Base-by-base conservation (phyloP, 2,888 invertebrate species). In the Morpho achilles region DNA sequence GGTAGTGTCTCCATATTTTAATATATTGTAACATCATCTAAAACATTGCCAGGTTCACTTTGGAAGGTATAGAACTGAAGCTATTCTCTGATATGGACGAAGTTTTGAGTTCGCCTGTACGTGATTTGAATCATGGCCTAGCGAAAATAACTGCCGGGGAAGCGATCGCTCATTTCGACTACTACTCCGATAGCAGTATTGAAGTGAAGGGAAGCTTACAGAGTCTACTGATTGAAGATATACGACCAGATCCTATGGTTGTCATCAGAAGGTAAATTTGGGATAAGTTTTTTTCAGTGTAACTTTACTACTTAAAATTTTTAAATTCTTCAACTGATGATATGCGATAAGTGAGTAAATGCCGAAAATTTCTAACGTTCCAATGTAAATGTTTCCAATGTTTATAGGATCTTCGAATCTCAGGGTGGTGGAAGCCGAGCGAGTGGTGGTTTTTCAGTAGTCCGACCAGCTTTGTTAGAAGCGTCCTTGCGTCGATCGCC, bases 31-130 rank as follows among this genome's bases (percentile, higher is more conserved):
- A 8, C 9, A 43, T 9, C 45, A 10, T 9, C 42, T 42, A 4
- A 8, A 41, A 7, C 4, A 8, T 10, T 0, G 4, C 1, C 69
- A 93, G 94, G 67, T 91, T 95, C 58, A 91, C 91, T 0, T 78
- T 96, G 39, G 96, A 96, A 64, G 95, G 95, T 41, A 68, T 95
- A n/a, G 93, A 93, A 67, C 69, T 96, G 2, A 92, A 93, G 67
- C 82, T 96, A 1, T 95, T 94, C 79, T 93, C 93, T 22, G 95
- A 95, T 73, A 93, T 94, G 66, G 95, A 95, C 58, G 95, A 95
- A 78, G 91, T 95, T 0, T 79, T 95, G 7, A 95, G 94, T 72
- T 95, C 95, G 0, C 95, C 95, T 0, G 94, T 95, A 0, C 87
- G 95, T 4, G 95, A 95, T 71, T 70, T 94, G 65, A 94, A 93